Percentiles rank a stretch among this genome's conserved stretches.
Evolutionary conservation across 2,797 vertebrate species (phyloP).

Genomic region (Mareca strepera): DNA sequence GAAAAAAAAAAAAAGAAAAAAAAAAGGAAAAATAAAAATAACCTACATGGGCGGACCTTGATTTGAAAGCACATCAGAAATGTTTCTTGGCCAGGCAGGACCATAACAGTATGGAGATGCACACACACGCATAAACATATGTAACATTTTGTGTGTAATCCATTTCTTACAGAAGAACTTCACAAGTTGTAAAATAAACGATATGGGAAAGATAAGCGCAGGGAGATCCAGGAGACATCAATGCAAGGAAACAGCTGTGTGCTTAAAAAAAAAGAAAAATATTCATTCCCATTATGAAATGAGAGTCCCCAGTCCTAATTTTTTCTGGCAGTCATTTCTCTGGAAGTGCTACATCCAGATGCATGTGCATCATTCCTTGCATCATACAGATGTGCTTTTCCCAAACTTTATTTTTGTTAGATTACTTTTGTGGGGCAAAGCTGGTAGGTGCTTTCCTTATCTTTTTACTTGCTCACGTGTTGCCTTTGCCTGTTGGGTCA

Average conservation of each 20-base stretch:
- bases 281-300: not conserved
- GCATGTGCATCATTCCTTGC: not conserved
- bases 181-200: not conserved
- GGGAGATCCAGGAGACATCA: not conserved
- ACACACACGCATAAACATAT: rapidly evolving
- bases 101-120: not conserved
- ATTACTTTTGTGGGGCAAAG: not conserved
- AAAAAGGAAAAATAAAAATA: not conserved
- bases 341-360: not conserved
- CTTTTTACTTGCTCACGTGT: not conserved
- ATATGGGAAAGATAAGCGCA: not conserved
- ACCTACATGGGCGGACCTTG: not conserved
- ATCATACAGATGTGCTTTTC: not conserved
- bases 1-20: not conserved
- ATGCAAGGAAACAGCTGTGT: not conserved
- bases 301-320: not conserved
- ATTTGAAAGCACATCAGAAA: not conserved
- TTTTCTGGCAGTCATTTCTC: not conserved
- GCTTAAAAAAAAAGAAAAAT: not conserved
- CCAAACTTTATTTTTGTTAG: not conserved
- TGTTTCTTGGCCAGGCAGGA: not conserved
- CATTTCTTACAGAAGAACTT: not conserved
- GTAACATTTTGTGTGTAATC: not conserved
- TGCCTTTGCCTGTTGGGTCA: not conserved
- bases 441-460: not conserved